phyloP scores from a whole-genome alignment of 2,113 vertebrate genomes.

The Chaetops frenatus region DNA sequence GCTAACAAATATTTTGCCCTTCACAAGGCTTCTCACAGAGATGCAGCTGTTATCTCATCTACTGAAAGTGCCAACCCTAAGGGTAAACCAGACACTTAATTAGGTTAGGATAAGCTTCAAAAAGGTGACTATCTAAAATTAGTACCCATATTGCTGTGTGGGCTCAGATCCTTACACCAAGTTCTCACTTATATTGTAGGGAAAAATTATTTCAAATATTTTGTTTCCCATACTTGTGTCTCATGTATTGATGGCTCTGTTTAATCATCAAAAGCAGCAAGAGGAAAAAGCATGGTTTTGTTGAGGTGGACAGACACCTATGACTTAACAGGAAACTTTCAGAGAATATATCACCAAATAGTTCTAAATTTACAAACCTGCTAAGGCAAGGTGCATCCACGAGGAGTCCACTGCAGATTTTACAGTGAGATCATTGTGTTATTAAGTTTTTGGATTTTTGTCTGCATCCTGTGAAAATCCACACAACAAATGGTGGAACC shows the following conservation, averaged over 20 bases:
- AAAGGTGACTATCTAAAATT: slow-evolving; percentile 33
- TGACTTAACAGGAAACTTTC: neutral
- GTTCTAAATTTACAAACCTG: neutral
- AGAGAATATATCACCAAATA: neutral
- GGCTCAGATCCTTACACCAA: neutral
- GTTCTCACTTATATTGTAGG: neutral
- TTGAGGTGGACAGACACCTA: neutral
- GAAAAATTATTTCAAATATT: neutral
- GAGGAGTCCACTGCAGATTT: neutral
- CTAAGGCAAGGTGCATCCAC: neutral
- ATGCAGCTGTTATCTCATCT: slow-evolving; percentile 59
- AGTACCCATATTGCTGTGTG: neutral
- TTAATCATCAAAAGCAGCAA: neutral
- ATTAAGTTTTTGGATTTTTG: neutral
- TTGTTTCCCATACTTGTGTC: neutral
- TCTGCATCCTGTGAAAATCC: neutral
- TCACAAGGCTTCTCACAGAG: slow-evolving; percentile 30
- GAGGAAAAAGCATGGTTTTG: neutral
- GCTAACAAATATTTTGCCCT: slow-evolving; percentile 57
- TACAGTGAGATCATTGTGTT: neutral
- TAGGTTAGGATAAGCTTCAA: slow-evolving; percentile 39
- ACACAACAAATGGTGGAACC: neutral
- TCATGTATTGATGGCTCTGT: neutral
- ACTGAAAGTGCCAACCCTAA: slow-evolving; percentile 28
- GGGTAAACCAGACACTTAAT: slow-evolving; percentile 46